Base-by-base conservation (phyloP, 2,888 invertebrate species). In the Dione vanillae region DNA sequence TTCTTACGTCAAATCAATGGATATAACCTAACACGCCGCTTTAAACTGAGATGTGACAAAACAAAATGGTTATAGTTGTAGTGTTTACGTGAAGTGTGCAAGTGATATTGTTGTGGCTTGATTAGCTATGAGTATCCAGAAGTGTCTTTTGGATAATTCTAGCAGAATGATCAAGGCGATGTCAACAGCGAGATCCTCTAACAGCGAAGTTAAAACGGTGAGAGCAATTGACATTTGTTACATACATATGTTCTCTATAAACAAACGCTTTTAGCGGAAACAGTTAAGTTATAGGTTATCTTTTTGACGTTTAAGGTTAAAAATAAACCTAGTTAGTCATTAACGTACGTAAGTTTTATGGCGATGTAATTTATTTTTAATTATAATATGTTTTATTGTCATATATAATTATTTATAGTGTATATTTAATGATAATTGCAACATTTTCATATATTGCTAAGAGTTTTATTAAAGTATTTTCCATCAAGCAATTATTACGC, bases 1-100 rank as follows among this genome's bases (percentile, higher is more conserved):
- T 93, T 93, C 84, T 92, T 92, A 92, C 92, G 91, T 90, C 90
- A 90, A 90, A 89, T 90, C 91, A 90, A 92, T 93, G 93, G 93
- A 92, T 93, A 92, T 92, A 93, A 93, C 93, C 92, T 93, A 93
- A 92, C 84, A 85, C 78, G 79, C 73, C 83, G 84, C 76, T 54
- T 58, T 78, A 78, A 76, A 82, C 76, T 83, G 86, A 83, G 86
- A 91, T 92, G 92, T 91, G 86, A 90, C 72, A 79, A 79, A 76
- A 78, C 76, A 77, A 73, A 76, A 88, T 85, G 62, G 87, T 84
- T 80, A 81, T 81, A 78, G 75, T 84, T 81, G 81, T 78, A 73
- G 84, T 81, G 76, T 75, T 89, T 87, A 66, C 70, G 75, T 79
- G 80, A 66, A 69, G 75, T 79, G 80, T 61, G 83, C 80, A 83